These are phyloP conservation scores for Pedicia rivosa DNA, from an alignment of 2,888 invertebrate species.

Conservation along the genomic window DNA sequence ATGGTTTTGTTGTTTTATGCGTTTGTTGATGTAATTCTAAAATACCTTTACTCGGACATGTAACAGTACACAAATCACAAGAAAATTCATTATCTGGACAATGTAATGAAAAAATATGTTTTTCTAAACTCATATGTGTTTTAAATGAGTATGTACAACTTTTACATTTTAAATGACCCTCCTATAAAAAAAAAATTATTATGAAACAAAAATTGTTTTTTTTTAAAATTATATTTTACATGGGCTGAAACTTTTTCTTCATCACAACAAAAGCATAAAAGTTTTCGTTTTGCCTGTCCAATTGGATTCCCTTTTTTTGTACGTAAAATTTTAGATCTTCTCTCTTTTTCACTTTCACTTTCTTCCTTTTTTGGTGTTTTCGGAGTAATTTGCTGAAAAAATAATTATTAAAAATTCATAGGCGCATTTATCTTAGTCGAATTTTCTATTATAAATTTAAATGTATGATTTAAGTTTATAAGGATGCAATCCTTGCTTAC, in stretches of 20 bases:
- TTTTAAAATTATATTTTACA: conserved; percentile 16
- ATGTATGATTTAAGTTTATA: no score
- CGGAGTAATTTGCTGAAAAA: no score
- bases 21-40: conserved; percentile 50
- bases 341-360: no score
- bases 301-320: conserved; percentile 17
- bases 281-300: not conserved
- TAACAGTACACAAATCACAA: conserved; percentile 49
- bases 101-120: conserved; percentile 54
- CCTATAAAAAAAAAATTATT: conserved; percentile 16
- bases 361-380: no score
- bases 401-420: no score
- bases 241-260: conserved; percentile 29
- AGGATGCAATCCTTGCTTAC: not conserved
- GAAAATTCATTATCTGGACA: conserved; percentile 40
- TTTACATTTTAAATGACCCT: conserved; percentile 31
- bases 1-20: conserved; percentile 43
- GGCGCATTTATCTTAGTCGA: no score
- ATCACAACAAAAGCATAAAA: conserved; percentile 27
- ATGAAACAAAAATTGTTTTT: conserved; percentile 5
- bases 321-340: conserved; percentile 13
- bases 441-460: no score
- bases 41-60: conserved; percentile 43
- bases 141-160: conserved; percentile 60
- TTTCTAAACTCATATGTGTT: conserved; percentile 43